These are phyloP conservation scores for Acholoe squamosa DNA, from an alignment of 2,888 invertebrate genomes.

Conservation along the genomic window DNA sequence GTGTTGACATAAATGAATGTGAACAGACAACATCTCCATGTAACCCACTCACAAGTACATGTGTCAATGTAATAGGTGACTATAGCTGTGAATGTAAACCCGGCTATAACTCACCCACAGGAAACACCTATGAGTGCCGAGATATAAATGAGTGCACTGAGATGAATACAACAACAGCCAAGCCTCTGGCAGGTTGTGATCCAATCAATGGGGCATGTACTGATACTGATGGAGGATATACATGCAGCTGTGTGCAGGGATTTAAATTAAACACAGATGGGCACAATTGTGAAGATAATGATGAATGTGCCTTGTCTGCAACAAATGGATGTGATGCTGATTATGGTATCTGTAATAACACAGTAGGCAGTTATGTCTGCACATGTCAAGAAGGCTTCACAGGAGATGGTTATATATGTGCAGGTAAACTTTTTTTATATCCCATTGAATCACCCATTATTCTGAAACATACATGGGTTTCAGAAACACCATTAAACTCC, in stretches of 20 bases:
- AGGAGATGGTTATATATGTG: conserved; percentile 73
- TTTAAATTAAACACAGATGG: conserved; percentile 63
- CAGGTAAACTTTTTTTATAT: conserved; percentile 67
- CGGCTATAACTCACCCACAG: neutral
- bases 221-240: conserved; percentile 70
- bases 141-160: conserved; percentile 72
- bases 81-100: conserved; percentile 42
- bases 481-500: too few relatives aligned
- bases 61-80: conserved; percentile 70
- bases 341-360: conserved; percentile 70
- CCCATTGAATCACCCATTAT: neutral
- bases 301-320: conserved; percentile 71
- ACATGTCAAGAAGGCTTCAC: conserved; percentile 72
- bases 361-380: conserved; percentile 70
- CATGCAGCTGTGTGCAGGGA: conserved; percentile 71
- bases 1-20: conserved; percentile 61
- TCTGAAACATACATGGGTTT: too few relatives aligned
- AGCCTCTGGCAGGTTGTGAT: conserved; percentile 66
- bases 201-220: conserved; percentile 67
- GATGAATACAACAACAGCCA: neutral
- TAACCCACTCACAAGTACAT: conserved; percentile 66
- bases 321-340: conserved; percentile 72
- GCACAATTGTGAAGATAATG: conserved; percentile 68
- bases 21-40: conserved; percentile 26
- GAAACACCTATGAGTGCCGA: neutral